A percentile compares a stretch with the other conserved stretches of the same genome.
Evolutionary conservation across 1,140 invertebrate species (phyloP).

Genomic region (Phthorimaea operculella): DNA sequence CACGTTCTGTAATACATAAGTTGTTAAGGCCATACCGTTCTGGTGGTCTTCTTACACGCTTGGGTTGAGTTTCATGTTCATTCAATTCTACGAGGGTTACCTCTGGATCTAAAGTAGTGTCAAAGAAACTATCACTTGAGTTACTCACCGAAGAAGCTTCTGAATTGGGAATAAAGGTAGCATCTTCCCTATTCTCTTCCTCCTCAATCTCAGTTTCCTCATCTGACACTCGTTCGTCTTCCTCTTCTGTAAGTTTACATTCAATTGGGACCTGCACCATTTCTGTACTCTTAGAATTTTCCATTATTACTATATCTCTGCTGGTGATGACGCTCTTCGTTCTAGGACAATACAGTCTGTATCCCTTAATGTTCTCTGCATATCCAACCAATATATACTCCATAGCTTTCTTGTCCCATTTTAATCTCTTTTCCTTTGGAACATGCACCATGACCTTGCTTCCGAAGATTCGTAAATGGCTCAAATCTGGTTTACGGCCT

Average conservation of each 20-base stretch:
- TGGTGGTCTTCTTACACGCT: neutral
- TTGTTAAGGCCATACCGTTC: neutral
- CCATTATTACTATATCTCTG: slow-evolving; percentile 19
- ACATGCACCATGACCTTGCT: slow-evolving; percentile 20
- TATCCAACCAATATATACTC: slow-evolving; percentile 41
- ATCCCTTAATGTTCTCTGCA: slow-evolving; percentile 28
- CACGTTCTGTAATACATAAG: neutral
- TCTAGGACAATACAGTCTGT: slow-evolving; percentile 29
- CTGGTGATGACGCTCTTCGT: slow-evolving; percentile 25
- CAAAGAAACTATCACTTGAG: too few species aligned
- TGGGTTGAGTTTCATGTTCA: neutral
- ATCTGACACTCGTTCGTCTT: neutral
- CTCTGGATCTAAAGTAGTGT: neutral
- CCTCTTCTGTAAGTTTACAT: neutral
- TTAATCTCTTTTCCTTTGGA: slow-evolving; percentile 19
- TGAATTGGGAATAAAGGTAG: too few species aligned
- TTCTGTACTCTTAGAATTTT: neutral
- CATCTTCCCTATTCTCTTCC: neutral
- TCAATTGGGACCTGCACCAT: neutral
- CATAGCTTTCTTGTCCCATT: slow-evolving; percentile 22
- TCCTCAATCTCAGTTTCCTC: neutral
- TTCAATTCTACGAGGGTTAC: neutral
- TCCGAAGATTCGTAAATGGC: slow-evolving; percentile 39
- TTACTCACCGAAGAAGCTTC: too few species aligned
- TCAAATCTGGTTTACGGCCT: slow-evolving; percentile 32